A percentile compares a stretch with the other conserved stretches of the same genome.
These are phyloP conservation scores for Rhabdornis inornatus DNA, from an alignment of 2,113 vertebrate genomes.

Conservation along the genomic window DNA sequence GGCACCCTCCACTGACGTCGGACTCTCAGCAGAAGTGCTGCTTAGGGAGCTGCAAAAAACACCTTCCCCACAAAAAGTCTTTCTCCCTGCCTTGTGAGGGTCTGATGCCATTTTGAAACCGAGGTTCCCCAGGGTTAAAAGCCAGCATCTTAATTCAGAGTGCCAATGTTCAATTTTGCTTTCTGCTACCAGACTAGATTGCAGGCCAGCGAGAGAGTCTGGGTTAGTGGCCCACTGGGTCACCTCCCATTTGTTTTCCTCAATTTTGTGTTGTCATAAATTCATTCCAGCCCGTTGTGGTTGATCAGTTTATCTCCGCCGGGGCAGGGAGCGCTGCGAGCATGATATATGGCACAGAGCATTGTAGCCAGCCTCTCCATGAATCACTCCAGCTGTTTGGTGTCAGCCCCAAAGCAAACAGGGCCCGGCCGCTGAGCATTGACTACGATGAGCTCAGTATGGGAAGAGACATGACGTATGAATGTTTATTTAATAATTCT, in stretches of 20 bases:
- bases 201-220: constrained; percentile 74
- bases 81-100: background rate
- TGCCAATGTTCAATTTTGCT: constrained; percentile 82
- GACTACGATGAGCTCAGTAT: constrained; percentile 80
- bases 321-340: constrained; percentile 80
- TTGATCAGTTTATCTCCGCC: constrained; percentile 82
- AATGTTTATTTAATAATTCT: constrained; percentile 92
- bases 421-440: constrained; percentile 72
- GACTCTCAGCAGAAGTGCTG: background rate
- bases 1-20: fast-evolving
- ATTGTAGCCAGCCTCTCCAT: constrained; percentile 85
- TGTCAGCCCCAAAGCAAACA: constrained; percentile 85
- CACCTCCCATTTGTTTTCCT: constrained; percentile 87
- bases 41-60: background rate
- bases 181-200: constrained; percentile 82
- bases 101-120: constrained; percentile 52
- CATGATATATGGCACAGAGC: constrained; percentile 83
- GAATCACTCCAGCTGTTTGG: constrained; percentile 89
- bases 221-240: constrained; percentile 81
- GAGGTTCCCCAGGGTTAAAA: constrained; percentile 72
- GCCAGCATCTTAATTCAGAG: constrained; percentile 80
- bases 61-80: background rate
- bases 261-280: constrained; percentile 92
- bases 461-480: constrained; percentile 85
- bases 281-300: constrained; percentile 88